Conservation (phyloP, 2,797 vertebrate species). For the Melanogrammus aeglefinus region DNA sequence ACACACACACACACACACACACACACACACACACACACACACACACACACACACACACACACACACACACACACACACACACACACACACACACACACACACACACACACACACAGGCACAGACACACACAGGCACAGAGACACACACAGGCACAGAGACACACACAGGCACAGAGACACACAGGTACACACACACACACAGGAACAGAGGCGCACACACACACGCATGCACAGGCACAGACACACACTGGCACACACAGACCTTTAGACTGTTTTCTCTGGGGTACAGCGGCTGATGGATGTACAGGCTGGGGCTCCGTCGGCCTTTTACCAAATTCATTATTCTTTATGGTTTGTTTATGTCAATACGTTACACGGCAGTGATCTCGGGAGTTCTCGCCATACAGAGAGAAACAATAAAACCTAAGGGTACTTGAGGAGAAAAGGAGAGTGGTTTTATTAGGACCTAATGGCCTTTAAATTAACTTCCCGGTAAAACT, state of each 20-base stretch:
- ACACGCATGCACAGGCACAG: background rate
- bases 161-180: no score
- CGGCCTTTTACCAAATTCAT: slow-evolving; percentile 3
- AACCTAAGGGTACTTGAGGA: background rate
- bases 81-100: background rate
- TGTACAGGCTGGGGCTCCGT: background rate
- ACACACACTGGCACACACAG: slow-evolving; percentile 16
- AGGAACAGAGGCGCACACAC: background rate
- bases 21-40: no score
- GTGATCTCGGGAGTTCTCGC: slow-evolving; percentile 15
- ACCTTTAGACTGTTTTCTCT: slow-evolving; percentile 45
- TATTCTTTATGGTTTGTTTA: slow-evolving; percentile 4
- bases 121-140: background rate
- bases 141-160: no score
- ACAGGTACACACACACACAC: background rate
- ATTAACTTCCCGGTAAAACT: background rate
- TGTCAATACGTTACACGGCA: slow-evolving; percentile 2
- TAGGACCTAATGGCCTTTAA: background rate
- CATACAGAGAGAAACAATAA: background rate
- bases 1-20: no score
- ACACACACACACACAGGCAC: background rate
- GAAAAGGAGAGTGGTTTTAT: background rate
- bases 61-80: no score
- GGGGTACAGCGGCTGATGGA: slow-evolving; percentile 19
- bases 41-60: background rate